Evolutionary conservation across 2,888 invertebrate genomes (phyloP), one percentile per base, ranked within the genome.

Genomic region (Hypomecis atomaria): DNA sequence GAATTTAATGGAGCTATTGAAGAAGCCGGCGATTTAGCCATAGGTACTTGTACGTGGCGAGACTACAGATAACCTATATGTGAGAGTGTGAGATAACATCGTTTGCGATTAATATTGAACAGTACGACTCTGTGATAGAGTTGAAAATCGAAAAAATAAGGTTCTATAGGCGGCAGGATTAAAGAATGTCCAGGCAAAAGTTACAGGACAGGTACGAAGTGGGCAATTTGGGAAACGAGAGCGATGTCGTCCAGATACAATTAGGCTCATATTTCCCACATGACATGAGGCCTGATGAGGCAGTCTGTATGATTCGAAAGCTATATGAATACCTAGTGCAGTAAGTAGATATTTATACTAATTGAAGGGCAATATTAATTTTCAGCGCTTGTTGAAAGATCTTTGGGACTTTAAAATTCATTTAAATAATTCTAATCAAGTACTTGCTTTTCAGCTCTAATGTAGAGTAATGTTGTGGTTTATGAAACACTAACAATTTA

Each of bases 1-100:
- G 88, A 89, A 87, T 90, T 87, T 90, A 89, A 89, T 90, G 86
- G 82, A 76, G 81, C 86, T 85, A 86, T 88, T 85, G 86, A 82
- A 76, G 81, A 78, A 78, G 84, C 83, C 83, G 84, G 82, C 81
- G 78, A 78, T 85, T 84, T 82, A 77, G 78, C 76, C 78, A 64
- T 23, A 23, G 23, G 23, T 75, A 56, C 60, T 59, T 33, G 54
- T 59, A 86, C 88, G 87, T 84, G 86, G 77, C 69, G 62, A 69
- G 86, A 74, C 55, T 88, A 67, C 78, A 68, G 81, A 87, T 79
- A 71, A 60, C 59, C 47, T 62, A 57, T 63, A 74, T 72, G 66
- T 73, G 47, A 62, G 38, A 52, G 36, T 59, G 36, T 37, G 48
- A 60, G 47, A 60, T 49, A 65, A 54, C 57, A 37, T 4, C 43